Conservation (phyloP, 35 echinoderm and acorn worm species). For the Heliocidaris erythrogramma region DNA sequence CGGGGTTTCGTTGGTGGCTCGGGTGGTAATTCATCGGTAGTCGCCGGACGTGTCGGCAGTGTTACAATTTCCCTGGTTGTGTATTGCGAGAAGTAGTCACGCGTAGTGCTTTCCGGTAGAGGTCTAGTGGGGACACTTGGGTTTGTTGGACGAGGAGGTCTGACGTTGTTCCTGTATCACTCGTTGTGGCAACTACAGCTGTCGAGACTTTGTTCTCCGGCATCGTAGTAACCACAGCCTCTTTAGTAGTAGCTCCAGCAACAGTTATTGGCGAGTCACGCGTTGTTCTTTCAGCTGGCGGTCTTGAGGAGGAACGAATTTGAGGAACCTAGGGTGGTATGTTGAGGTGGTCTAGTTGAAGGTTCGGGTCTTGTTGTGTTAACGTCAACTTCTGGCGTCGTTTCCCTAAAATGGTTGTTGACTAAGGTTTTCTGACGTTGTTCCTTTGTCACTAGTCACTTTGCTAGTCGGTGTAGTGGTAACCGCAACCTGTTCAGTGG, state of each 20-base stretch:
- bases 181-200: background rate
- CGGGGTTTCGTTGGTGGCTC: slow-evolving; percentile 1
- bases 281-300: background rate
- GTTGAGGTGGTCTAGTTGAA: slow-evolving; percentile 10
- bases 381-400: background rate
- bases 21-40: slow-evolving; percentile 7
- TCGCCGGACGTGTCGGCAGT: background rate
- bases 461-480: background rate
- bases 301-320: background rate
- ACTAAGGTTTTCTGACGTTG: background rate
- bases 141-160: background rate
- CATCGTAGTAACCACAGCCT: background rate
- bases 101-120: background rate
- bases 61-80: background rate
- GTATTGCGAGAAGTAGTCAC: background rate
- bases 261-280: background rate
- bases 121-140: background rate
- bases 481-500: background rate
- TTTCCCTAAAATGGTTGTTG: background rate
- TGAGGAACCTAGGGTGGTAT: background rate
- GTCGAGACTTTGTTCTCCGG: background rate
- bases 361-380: background rate
- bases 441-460: background rate
- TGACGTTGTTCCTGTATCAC: background rate
- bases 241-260: slow-evolving; percentile 19